These are phyloP conservation scores for Crambe crambe DNA, from an alignment of 37 sponge, comb jelly and placozoan species.

Conservation along the genomic window DNA sequence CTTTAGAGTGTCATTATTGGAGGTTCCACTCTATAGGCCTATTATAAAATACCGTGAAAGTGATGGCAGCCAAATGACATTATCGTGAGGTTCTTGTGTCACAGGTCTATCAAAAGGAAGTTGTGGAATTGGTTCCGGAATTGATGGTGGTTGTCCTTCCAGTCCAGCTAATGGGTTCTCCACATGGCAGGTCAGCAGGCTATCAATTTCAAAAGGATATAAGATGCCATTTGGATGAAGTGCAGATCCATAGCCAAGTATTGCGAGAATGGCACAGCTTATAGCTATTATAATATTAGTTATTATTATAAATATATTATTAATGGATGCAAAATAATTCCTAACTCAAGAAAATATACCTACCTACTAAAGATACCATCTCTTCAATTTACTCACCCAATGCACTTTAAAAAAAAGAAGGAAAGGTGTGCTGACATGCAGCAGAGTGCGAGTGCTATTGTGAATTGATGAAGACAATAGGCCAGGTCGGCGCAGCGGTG, in stretches of 20 bases:
- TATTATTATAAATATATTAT: too few relatives aligned
- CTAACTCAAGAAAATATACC: too few relatives aligned
- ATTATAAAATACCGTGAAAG: not conserved
- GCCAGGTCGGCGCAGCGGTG: too few relatives aligned
- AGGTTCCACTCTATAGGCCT: too few relatives aligned
- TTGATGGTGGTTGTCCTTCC: not conserved
- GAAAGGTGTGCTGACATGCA: too few relatives aligned
- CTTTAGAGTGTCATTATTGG: too few relatives aligned
- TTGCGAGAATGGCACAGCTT: not conserved
- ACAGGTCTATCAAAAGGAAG: not conserved
- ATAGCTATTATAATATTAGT: not conserved
- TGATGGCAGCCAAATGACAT: slow-evolving; percentile 5
- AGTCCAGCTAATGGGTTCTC: not conserved
- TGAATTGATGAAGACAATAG: too few relatives aligned
- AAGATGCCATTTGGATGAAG: not conserved
- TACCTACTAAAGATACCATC: too few relatives aligned
- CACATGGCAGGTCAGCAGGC: not conserved
- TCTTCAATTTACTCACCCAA: too few relatives aligned
- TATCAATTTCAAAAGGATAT: slow-evolving; percentile 17
- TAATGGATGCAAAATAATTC: too few relatives aligned
- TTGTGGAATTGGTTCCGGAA: slow-evolving; percentile 2
- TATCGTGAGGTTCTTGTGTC: not conserved
- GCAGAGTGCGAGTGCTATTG: too few relatives aligned
- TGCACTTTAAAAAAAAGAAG: too few relatives aligned
- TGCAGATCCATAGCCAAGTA: not conserved